Evolutionary conservation across 2,888 invertebrate genomes (phyloP), one percentile per base, ranked within the genome.

Genomic region (Tyria jacobaeae): DNA sequence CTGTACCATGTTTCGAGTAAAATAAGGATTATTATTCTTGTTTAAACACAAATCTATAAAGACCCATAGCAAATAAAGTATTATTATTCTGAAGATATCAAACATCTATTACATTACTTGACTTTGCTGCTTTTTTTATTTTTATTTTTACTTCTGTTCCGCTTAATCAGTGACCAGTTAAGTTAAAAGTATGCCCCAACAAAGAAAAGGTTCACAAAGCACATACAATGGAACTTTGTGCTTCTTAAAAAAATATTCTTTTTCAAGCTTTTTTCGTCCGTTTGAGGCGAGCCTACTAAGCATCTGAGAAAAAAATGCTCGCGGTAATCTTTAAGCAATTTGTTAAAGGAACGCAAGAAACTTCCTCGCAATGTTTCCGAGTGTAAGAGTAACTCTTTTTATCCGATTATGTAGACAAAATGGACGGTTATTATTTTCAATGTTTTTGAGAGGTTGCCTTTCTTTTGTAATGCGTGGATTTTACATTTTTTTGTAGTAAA

Each of bases 321-420:
- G 54, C 58, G 74, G 59, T 80, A 82, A 82, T 82, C 83, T 81
- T 82, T 79, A 71, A 73, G 83, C 78, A 81, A 82, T 82, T 82
- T 82, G 81, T 83, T 78, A 78, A 67, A 60, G 68, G 58, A 61
- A 60, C 48, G 65, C 66, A 68, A 78, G 77, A 44, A 81, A 81
- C 66, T 73, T 75, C 57, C 57, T 60, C 66, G 62, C 73, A 68
- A 69, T 60, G 76, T 65, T 68, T 60, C 52, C 54, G 61, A 76
- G 52, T 64, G 69, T 60, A 53, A 27, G 66, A 59, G 62, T 49
- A 69, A 66, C 64, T 68, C 70, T 62, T 66, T 75, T 73, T 62
- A 78, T 66, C 47, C 57, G 69, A 71, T 75, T 77, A 77, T 63
- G 62, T 48, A 71, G 69, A 77, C 75, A 77, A 75, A 74, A 63